These are phyloP conservation scores for Psephotus haematonotus DNA, from an alignment of 2,113 vertebrate species.

Conservation along the genomic window DNA sequence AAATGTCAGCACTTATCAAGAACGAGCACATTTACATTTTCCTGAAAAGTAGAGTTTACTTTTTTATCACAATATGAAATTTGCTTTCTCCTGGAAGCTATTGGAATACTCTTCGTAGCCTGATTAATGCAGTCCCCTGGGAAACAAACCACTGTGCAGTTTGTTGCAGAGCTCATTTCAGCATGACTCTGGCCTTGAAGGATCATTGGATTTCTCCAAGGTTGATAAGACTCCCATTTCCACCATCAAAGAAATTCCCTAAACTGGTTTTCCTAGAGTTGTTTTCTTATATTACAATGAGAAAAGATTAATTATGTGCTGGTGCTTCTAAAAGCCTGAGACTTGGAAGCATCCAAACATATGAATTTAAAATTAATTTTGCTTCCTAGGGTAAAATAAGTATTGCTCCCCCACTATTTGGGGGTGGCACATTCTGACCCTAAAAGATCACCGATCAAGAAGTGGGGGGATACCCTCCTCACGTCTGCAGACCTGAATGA, in stretches of 20 bases:
- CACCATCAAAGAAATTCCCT: neutral
- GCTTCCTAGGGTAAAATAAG: neutral
- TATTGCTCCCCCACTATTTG: rapidly evolving
- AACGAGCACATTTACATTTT: neutral
- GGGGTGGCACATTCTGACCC: neutral
- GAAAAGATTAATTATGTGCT: neutral
- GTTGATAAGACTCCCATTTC: neutral
- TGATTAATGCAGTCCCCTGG: neutral
- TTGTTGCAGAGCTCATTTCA: neutral
- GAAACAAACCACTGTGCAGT: rapidly evolving
- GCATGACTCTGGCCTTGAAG: neutral
- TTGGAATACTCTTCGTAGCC: neutral
- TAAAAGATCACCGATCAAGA: neutral
- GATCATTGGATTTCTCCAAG: neutral
- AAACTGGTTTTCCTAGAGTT: neutral
- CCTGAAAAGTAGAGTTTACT: neutral
- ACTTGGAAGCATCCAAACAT: neutral
- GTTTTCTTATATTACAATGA: neutral
- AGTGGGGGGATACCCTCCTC: neutral
- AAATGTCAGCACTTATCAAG: neutral
- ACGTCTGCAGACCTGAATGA: neutral
- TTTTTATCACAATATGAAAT: neutral
- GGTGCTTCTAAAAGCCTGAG: neutral
- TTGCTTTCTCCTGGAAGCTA: neutral
- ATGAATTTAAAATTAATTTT: neutral